A percentile compares a stretch with the other conserved stretches of the same genome.
These are phyloP conservation scores for Aphidoletes aphidimyza DNA, from an alignment of 2,888 invertebrate genomes.

Conservation along the genomic window DNA sequence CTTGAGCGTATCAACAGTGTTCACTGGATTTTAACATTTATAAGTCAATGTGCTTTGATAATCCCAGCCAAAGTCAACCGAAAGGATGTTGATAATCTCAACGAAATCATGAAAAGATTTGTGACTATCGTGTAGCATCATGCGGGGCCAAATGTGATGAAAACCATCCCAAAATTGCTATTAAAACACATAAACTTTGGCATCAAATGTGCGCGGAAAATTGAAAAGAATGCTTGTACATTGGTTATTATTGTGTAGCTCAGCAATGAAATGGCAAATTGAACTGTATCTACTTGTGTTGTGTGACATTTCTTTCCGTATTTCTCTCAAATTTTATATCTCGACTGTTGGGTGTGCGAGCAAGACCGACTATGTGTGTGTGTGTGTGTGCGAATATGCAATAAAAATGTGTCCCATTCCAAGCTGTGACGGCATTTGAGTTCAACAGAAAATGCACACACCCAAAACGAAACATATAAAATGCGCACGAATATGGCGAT, in stretches of 20 bases:
- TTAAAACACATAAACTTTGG: slow-evolving; percentile 22
- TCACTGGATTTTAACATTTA: slow-evolving; percentile 18
- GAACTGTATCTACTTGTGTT: slow-evolving; percentile 21
- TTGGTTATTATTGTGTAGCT: background rate
- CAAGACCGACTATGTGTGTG: too few species aligned
- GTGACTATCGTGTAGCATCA: background rate
- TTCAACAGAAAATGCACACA: background rate
- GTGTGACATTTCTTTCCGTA: slow-evolving; percentile 17
- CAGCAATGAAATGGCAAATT: background rate
- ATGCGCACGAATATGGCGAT: slow-evolving; percentile 1
- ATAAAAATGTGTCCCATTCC: background rate
- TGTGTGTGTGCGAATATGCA: background rate
- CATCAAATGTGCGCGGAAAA: slow-evolving; percentile 22
- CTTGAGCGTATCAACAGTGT: background rate
- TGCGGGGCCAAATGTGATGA: slow-evolving; percentile 9
- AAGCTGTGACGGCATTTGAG: background rate
- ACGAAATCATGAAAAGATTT: slow-evolving; percentile 4
- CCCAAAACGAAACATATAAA: slow-evolving; percentile 12
- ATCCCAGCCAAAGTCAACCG: slow-evolving; percentile 29
- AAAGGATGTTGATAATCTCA: slow-evolving; percentile 19
- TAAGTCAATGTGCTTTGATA: slow-evolving; percentile 38
- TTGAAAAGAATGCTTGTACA: slow-evolving; percentile 36
- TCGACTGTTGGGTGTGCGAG: too few species aligned
- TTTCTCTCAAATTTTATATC: background rate
- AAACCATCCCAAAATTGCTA: slow-evolving; percentile 27